A percentile compares a stretch with the other conserved stretches of the same genome.
These are phyloP conservation scores for Plectus sambesii DNA, from an alignment of 1,140 invertebrate genomes.

Conservation along the genomic window DNA sequence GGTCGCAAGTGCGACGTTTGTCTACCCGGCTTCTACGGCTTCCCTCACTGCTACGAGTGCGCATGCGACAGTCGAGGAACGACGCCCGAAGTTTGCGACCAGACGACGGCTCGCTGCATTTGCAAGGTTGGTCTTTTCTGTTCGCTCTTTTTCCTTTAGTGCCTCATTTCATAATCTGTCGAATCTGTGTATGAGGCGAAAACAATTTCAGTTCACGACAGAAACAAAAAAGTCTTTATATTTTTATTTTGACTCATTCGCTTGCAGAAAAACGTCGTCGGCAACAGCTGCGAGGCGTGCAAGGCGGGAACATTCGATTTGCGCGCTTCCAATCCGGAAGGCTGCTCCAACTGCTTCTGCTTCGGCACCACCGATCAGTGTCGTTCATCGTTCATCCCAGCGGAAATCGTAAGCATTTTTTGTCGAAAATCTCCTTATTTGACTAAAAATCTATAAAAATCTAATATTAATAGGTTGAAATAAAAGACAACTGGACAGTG, in stretches of 20 bases:
- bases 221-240: conserved; percentile 1
- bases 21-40: conserved; percentile 66
- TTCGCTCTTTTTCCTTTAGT: neutral
- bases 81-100: conserved; percentile 77
- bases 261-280: conserved; percentile 58
- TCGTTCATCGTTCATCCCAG: conserved; percentile 38
- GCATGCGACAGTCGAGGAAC: conserved; percentile 75
- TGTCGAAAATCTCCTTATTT: conserved; percentile 14
- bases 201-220: neutral
- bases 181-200: no score
- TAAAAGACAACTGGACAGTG: conserved; percentile 7
- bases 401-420: conserved; percentile 19
- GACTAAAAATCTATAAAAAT: conserved; percentile 5
- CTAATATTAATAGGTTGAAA: conserved; percentile 12
- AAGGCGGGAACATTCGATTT: conserved; percentile 81
- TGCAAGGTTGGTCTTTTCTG: conserved; percentile 67
- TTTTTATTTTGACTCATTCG: conserved; percentile 2
- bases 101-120: conserved; percentile 69
- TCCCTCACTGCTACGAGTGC: conserved; percentile 75
- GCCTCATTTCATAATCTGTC: no score
- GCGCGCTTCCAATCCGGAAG: conserved; percentile 67
- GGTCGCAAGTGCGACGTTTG: conserved; percentile 79
- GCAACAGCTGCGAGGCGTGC: conserved; percentile 69
- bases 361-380: conserved; percentile 85
- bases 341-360: conserved; percentile 94